Evolutionary conservation across 2,888 invertebrate species (phyloP).

Genomic region (Nemotelus pantherinus): DNA sequence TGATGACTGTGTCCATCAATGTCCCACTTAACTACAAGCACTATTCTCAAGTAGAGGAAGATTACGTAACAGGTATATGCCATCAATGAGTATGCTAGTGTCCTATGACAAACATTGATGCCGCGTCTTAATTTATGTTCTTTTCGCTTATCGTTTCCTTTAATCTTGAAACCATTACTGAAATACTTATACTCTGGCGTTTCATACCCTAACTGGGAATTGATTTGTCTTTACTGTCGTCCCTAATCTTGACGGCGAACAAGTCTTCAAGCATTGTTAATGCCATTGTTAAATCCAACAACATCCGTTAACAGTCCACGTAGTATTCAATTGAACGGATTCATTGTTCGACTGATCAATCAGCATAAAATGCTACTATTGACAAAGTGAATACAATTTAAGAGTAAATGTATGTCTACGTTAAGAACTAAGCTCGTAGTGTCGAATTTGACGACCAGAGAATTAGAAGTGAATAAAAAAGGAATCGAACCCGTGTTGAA

Average conservation of each 20-base stretch:
- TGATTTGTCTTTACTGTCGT: neutral
- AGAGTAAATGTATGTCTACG: too few species aligned
- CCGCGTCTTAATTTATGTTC: slow-evolving; percentile 27
- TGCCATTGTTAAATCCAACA: slow-evolving; percentile 5
- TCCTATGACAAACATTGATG: slow-evolving; percentile 6
- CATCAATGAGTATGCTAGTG: neutral
- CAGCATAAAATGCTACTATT: neutral
- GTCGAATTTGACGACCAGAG: too few species aligned
- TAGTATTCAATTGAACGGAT: slow-evolving; percentile 13
- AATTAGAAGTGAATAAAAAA: too few species aligned
- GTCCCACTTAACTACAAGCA: too few species aligned
- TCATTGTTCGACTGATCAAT: slow-evolving; percentile 12
- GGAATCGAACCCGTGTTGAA: too few species aligned
- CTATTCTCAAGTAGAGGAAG: too few species aligned
- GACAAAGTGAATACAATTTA: neutral
- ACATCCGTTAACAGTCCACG: slow-evolving; percentile 36
- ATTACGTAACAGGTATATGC: too few species aligned
- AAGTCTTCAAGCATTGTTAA: slow-evolving; percentile 6
- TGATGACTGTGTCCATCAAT: too few species aligned
- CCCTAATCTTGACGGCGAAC: slow-evolving; percentile 13
- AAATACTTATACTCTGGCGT: neutral
- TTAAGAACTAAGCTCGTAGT: too few species aligned
- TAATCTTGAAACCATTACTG: slow-evolving; percentile 14
- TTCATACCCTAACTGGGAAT: slow-evolving; percentile 12
- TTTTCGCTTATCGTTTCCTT: slow-evolving; percentile 16